Percentiles rank a stretch among this genome's conserved stretches.
phyloP scores from a whole-genome alignment of 2,888 invertebrate genomes.

The Cosmorhoe ocellata region DNA sequence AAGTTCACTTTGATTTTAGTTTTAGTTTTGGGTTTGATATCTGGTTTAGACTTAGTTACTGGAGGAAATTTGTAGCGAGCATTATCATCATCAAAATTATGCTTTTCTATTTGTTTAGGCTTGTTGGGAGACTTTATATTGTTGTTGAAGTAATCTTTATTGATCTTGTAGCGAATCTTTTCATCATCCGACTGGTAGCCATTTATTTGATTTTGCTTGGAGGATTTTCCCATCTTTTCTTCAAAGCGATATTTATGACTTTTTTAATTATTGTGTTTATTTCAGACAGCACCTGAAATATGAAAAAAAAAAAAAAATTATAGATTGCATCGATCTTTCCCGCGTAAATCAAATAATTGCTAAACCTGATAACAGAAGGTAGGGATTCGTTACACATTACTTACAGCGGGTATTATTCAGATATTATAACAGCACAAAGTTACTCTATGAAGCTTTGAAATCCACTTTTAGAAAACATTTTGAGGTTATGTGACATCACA shows the following conservation, averaged over 20 bases:
- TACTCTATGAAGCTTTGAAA: background rate
- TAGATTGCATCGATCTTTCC: no score
- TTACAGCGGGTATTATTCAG: no score
- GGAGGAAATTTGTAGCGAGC: conserved; percentile 68
- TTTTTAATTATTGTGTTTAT: no score
- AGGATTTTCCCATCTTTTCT: conserved; percentile 51
- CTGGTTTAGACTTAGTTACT: conserved; percentile 48
- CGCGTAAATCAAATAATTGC: no score
- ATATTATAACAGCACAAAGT: background rate
- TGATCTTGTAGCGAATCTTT: conserved; percentile 67
- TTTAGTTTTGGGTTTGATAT: conserved; percentile 62
- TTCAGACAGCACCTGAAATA: no score
- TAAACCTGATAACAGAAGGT: no score
- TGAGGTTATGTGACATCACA: conserved; percentile 50
- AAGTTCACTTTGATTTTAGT: conserved; percentile 75
- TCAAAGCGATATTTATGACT: background rate
- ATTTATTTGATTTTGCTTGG: conserved; percentile 49
- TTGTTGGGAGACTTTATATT: conserved; percentile 44
- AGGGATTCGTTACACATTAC: no score
- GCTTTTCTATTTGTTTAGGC: conserved; percentile 39
- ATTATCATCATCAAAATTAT: conserved; percentile 56
- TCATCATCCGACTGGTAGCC: conserved; percentile 73
- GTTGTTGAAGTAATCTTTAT: conserved; percentile 57
- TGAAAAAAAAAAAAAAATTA: no score
- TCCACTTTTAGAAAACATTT: conserved; percentile 20